Base-by-base conservation (phyloP, 2,797 vertebrate genomes). In the Eupleurogrammus muticus region DNA sequence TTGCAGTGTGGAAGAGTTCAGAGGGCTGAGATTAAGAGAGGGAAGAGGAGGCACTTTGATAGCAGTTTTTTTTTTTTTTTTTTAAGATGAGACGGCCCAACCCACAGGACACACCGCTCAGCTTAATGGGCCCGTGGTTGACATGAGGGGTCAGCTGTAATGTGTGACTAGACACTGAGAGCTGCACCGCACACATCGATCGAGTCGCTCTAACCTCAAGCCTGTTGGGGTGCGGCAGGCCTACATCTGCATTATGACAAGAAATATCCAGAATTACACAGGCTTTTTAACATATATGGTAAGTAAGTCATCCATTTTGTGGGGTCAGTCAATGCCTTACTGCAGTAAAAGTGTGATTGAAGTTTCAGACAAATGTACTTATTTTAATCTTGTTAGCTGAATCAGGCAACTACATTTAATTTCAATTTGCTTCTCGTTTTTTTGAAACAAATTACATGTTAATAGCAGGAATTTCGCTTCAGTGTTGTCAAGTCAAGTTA, bases 1-100 rank as follows among this genome's bases (percentile, higher is more conserved):
- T 73, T 62, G 8, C 63, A 78, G 53, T 52, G 36, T 38, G 53
- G 12, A 62, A 72, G 34, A 61, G 56, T 66, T 80, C 19, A 75
- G 8, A 3, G 53, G 24, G 32, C 24, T 54, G 19, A 46, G 19
- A 32, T 28, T 4, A 17, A 1, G 10, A 21, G 8, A 48, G 5
- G 1, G 9, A 20, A 40, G 8, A 40, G n/a, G 9, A 17, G 21
- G 14, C 0, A 1, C 34, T 21, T 40, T 42, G 19, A 6, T 46
- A 48, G 20, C 7, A 14, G n/a, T n/a, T n/a, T n/a, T n/a, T n/a
- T n/a, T n/a, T n/a, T n/a, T n/a, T n/a, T n/a, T 50, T 44, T 72
- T 34, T 53, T 5, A 8, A 53, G 13, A 58, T 55, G 53, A 57
- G 23, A 57, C 10, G 47, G 50, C 1, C 21, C 2, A 6, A 44